A percentile compares a stretch with the other conserved stretches of the same genome.
Evolutionary conservation across 2,888 invertebrate species (phyloP).

Genomic region (Pyralis farinalis): DNA sequence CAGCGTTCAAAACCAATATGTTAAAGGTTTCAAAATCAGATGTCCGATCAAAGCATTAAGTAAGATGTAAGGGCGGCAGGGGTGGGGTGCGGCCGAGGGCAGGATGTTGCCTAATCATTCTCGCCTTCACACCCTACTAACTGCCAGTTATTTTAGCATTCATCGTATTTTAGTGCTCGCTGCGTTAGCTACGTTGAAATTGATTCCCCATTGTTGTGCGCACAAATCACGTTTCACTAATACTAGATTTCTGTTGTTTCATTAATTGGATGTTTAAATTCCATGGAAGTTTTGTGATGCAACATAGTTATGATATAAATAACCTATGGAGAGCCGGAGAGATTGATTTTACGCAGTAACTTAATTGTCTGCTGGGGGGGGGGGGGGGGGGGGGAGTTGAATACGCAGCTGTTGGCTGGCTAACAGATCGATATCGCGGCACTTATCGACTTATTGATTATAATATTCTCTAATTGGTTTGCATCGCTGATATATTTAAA

Average conservation of each 20-base stretch:
- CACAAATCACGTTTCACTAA: conserved; percentile 45
- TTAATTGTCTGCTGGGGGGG: no score
- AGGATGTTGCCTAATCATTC: conserved; percentile 79
- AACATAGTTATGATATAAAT: no score
- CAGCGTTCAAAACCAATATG: conserved; percentile 46
- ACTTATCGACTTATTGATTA: no score
- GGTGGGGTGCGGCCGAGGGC: conserved; percentile 51
- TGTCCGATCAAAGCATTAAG: conserved; percentile 70
- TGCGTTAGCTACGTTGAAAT: conserved; percentile 28
- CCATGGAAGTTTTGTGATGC: no score
- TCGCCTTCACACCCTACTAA: conserved; percentile 74
- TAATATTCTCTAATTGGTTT: no score
- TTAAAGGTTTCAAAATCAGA: conserved; percentile 55
- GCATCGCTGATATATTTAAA: no score
- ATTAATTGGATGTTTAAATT: conserved; percentile 12
- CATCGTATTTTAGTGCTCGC: conserved; percentile 57
- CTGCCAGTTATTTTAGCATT: conserved; percentile 77
- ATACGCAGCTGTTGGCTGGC: no score
- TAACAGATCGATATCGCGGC: no score
- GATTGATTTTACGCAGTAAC: no score
- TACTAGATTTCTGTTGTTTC: conserved; percentile 37
- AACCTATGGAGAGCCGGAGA: no score
- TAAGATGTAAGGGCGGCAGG: conserved; percentile 68
- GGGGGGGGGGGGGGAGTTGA: no score
- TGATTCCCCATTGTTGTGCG: conserved; percentile 61